Evolutionary conservation across 2,113 vertebrate genomes (phyloP).

Genomic region (Trogon surrucura): DNA sequence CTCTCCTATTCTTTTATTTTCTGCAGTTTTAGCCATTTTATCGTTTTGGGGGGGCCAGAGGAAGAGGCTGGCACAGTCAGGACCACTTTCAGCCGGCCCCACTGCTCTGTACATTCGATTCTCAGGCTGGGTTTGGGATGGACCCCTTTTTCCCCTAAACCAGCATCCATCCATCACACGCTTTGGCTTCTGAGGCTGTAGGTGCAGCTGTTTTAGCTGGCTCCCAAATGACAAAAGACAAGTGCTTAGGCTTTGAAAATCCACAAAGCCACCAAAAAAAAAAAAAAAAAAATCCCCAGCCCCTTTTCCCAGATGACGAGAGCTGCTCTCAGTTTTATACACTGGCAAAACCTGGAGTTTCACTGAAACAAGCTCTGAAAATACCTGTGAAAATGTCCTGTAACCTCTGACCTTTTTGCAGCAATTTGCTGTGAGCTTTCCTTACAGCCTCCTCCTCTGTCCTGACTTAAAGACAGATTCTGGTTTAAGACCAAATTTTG

Average conservation of each 20-base stretch:
- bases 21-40: neutral
- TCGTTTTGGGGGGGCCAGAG: neutral
- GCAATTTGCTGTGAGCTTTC: neutral
- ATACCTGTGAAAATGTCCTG: neutral
- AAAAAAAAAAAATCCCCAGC: neutral
- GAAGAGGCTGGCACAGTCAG: neutral
- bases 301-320: rapidly evolving
- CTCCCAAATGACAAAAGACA: neutral
- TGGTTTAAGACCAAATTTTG: neutral
- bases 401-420: neutral
- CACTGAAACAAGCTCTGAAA: neutral
- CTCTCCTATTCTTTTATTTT: neutral
- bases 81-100: neutral
- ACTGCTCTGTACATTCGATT: rapidly evolving
- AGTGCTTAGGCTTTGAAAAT: neutral
- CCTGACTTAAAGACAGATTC: neutral
- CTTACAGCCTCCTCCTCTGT: neutral
- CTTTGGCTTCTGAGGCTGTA: neutral
- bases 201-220: neutral
- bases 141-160: neutral
- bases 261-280: neutral
- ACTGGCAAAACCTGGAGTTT: neutral
- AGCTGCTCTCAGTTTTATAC: neutral
- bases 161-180: neutral
- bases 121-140: neutral